Conservation (phyloP, 1,140 invertebrate genomes). For the Pantala flavescens region DNA sequence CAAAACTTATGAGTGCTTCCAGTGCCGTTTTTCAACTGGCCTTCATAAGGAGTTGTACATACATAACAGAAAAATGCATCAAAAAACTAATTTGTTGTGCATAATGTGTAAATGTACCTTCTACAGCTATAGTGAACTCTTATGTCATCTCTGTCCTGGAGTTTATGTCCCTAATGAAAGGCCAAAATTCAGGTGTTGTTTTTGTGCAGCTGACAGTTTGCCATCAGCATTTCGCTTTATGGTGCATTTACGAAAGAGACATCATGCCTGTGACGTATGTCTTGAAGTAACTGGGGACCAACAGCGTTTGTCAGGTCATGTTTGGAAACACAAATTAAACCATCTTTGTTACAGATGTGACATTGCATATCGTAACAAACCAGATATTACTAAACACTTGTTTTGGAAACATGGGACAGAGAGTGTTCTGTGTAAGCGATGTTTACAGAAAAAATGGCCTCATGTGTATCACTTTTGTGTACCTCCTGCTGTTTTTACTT, state of each 20-base stretch:
- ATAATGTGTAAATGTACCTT: constrained; percentile 77
- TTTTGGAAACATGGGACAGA: constrained; percentile 87
- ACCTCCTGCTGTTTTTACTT: constrained; percentile 60
- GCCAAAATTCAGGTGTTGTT: constrained; percentile 51
- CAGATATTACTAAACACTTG: constrained; percentile 73
- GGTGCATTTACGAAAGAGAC: constrained; percentile 71
- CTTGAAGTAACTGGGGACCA: constrained; percentile 67
- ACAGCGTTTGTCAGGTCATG: constrained; percentile 65
- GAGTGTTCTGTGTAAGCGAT: constrained; percentile 70
- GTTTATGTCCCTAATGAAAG: constrained; percentile 44
- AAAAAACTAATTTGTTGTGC: constrained; percentile 65
- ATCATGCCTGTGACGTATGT: constrained; percentile 75
- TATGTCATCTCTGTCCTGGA: constrained; percentile 74
- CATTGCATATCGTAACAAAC: constrained; percentile 73
- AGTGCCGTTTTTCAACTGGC: constrained; percentile 61
- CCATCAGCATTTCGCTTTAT: constrained; percentile 75
- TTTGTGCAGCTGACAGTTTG: constrained; percentile 57
- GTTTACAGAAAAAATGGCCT: constrained; percentile 78
- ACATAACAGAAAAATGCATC: constrained; percentile 73
- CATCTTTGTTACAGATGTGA: constrained; percentile 76
- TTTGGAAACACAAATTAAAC: constrained; percentile 78
- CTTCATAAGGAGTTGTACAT: constrained; percentile 71
- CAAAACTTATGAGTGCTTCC: constrained; percentile 68
- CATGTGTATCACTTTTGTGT: constrained; percentile 83
- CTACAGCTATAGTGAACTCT: constrained; percentile 71